phyloP scores from a whole-genome alignment of 2,797 vertebrate species.

The Gadopsis bispinosus region DNA sequence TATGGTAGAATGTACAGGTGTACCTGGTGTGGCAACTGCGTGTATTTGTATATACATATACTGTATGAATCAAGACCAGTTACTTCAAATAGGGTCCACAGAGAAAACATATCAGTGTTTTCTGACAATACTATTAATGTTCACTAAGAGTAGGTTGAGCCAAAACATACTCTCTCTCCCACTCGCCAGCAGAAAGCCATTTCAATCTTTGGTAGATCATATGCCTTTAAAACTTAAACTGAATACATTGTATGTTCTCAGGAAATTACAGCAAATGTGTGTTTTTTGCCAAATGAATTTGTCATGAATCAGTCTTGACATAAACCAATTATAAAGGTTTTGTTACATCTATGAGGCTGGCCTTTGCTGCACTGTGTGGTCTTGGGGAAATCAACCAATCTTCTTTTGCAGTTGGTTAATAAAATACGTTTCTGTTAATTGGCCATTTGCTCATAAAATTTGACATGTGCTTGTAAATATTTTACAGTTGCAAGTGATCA shows the following conservation, averaged over 20 bases:
- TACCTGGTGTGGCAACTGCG: too few species aligned
- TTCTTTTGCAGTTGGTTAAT: slow-evolving; percentile 47
- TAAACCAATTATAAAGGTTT: not conserved
- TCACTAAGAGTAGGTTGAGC: not conserved
- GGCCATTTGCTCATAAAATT: slow-evolving; percentile 31
- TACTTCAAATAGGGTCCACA: too few species aligned
- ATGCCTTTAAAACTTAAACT: not conserved
- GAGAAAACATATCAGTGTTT: too few species aligned
- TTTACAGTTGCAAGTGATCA: slow-evolving; percentile 42
- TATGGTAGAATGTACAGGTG: too few species aligned
- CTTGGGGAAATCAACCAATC: slow-evolving; percentile 54
- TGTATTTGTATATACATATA: too few species aligned
- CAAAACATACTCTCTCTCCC: too few species aligned
- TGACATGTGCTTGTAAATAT: slow-evolving; percentile 33
- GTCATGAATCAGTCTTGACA: not conserved
- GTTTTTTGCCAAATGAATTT: not conserved
- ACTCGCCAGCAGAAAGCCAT: not conserved
- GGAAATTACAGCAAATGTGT: not conserved
- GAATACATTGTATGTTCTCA: not conserved
- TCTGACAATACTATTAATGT: too few species aligned
- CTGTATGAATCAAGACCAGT: too few species aligned
- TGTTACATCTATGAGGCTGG: slow-evolving; percentile 2
- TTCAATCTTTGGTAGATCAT: not conserved
- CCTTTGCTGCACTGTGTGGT: slow-evolving; percentile 7
- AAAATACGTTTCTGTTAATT: slow-evolving; percentile 57